Conservation (phyloP, 2,888 invertebrate species). For the Agapostemon virescens region DNA sequence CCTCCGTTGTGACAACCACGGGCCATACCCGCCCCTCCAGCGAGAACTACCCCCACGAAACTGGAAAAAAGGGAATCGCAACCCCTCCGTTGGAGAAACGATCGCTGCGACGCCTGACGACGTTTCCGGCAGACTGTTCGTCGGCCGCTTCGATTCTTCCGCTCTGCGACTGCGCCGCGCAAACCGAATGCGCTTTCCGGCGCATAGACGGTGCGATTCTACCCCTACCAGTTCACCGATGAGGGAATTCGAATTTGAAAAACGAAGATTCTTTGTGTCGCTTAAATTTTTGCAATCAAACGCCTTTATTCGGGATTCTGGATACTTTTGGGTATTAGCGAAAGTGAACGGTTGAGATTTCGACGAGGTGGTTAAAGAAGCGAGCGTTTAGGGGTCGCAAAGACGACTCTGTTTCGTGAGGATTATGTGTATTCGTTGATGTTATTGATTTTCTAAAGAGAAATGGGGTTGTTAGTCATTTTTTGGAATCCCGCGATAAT, state of each 20-base stretch:
- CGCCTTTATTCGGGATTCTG: not conserved
- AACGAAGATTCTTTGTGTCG: not conserved
- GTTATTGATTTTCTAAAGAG: too few species aligned
- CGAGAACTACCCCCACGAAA: not conserved
- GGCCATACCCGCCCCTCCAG: slow-evolving; percentile 55
- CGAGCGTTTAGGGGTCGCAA: too few species aligned
- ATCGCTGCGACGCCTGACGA: slow-evolving; percentile 55
- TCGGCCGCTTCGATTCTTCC: slow-evolving; percentile 40
- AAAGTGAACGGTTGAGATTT: too few species aligned
- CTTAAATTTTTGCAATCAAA: not conserved
- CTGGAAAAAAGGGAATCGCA: slow-evolving; percentile 39
- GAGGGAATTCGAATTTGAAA: slow-evolving; percentile 2
- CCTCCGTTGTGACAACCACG: slow-evolving; percentile 61
- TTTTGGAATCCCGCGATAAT: too few species aligned
- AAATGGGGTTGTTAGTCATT: too few species aligned
- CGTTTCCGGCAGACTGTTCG: slow-evolving; percentile 43
- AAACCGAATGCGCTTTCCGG: slow-evolving; percentile 22
- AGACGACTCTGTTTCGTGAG: too few species aligned
- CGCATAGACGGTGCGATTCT: not conserved
- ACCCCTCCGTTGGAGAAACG: slow-evolving; percentile 47
- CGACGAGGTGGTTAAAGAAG: too few species aligned
- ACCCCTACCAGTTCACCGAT: not conserved
- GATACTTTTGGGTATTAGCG: not conserved
- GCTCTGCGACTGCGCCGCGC: slow-evolving; percentile 35
- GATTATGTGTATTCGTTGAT: too few species aligned